A percentile compares a stretch with the other conserved stretches of the same genome.
Conservation (phyloP, 2,888 invertebrate genomes). For the Alviniconcha strummeri region DNA sequence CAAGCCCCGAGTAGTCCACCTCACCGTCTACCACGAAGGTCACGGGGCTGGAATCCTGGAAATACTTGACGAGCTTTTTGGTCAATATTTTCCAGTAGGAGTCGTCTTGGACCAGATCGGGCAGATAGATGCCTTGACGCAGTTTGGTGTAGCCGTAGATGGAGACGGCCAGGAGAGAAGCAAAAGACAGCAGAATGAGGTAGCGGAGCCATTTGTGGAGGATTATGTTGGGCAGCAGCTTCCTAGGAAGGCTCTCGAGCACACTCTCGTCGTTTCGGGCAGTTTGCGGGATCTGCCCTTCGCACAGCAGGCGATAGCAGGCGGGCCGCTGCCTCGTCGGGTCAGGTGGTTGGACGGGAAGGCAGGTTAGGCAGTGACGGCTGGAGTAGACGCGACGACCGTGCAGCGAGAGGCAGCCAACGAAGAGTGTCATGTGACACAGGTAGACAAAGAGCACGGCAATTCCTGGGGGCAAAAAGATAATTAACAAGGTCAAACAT, state of each 20-base stretch:
- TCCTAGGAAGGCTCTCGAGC: not conserved
- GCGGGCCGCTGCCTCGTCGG: not conserved
- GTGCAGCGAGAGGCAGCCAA: not conserved
- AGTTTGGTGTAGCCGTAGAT: not conserved
- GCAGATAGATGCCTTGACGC: not conserved
- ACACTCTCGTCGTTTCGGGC: not conserved
- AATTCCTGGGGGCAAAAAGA: not conserved
- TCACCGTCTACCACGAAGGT: too few relatives aligned
- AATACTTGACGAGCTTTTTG: too few relatives aligned
- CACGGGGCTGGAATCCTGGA: too few relatives aligned
- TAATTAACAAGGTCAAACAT: not conserved
- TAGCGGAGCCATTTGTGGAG: not conserved
- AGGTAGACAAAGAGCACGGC: not conserved
- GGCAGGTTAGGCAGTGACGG: conserved; percentile 1
- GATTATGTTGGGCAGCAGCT: not conserved
- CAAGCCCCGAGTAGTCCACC: too few relatives aligned
- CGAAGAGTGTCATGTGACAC: not conserved
- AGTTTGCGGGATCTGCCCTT: not conserved
- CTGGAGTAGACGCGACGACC: not conserved
- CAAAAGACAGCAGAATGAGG: not conserved
- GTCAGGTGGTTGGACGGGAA: not conserved
- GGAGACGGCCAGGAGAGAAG: not conserved
- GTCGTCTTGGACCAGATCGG: not conserved
- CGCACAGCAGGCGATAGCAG: not conserved
- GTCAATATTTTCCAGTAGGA: not conserved